Evolutionary conservation across 2,113 vertebrate genomes (phyloP), one percentile per base, ranked within the genome.

Genomic region (Herpailurus yagouaroundi): DNA sequence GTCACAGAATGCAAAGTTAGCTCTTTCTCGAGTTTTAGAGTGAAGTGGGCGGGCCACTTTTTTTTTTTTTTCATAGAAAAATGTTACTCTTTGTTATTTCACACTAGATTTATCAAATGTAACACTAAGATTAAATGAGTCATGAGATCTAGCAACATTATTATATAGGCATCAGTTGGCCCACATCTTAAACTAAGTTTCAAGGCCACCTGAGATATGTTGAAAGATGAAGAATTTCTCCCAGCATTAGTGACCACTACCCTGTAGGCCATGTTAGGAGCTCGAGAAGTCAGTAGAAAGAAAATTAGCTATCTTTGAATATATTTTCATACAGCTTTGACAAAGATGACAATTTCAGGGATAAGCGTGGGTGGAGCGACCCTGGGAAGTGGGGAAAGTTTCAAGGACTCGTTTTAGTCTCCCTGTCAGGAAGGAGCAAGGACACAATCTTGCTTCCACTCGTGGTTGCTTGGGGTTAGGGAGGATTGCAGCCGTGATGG

Each of bases 91-190:
- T 85, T 55, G 60, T 60, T 55, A 85, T 80, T 74, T 33, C 21
- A 76, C 14, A 84, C 14, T 73, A 92, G 84, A 38, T 69, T 81
- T 71, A 92, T 81, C 15, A 50, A 89, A 31, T 68, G 4, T 68
- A 66, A 79, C 33, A 90, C 14, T 68, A 74, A 31, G 11, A 84
- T 36, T 88, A 83, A 64, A 36, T 55, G 6, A 60, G 27, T 92
- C n/a, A 66, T 52, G 85, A 90, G 25, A 21, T 11, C 7, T 50
- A 79, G 4, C 1, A 89, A 52, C 11, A 82, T 31, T 86, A 81
- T 69, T 89, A 81, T 63, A 23, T 29, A 36, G 16, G 3, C 63
- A 15, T 57, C 21, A 80, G 41, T 41, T 41, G 21, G 74, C 4
- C 38, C 31, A 82, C 2, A 19, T 31, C 4, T 45, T 89, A 27